These are phyloP conservation scores for Elachura formosa DNA, from an alignment of 2,113 vertebrate species.

Conservation along the genomic window DNA sequence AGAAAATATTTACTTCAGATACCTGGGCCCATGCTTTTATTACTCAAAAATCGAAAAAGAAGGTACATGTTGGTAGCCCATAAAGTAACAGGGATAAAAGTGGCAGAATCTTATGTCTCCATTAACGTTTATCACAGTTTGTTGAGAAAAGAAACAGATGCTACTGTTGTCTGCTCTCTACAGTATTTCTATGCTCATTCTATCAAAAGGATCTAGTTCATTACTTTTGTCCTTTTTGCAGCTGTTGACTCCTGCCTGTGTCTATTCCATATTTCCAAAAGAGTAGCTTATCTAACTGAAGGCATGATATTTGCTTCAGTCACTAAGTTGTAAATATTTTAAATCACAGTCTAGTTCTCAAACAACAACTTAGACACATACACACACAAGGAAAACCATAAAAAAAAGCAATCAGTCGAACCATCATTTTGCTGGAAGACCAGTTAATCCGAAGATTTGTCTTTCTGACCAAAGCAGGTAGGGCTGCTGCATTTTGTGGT, in stretches of 20 bases:
- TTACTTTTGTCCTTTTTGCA: neutral
- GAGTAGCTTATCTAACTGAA: neutral
- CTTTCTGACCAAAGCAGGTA: neutral
- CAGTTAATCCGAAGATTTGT: neutral
- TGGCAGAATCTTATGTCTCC: neutral
- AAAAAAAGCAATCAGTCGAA: neutral
- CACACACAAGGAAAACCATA: neutral
- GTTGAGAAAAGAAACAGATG: neutral
- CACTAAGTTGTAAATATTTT: neutral
- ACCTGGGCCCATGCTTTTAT: neutral
- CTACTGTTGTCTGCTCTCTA: neutral
- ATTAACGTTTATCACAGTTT: neutral
- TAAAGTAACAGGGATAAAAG: neutral
- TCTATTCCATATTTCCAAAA: neutral
- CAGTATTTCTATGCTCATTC: neutral
- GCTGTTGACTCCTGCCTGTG: fast-evolving
- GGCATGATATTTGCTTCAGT: neutral
- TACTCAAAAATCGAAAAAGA: neutral
- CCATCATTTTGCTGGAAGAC: neutral
- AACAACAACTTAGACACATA: neutral
- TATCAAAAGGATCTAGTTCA: neutral
- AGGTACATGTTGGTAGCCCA: neutral
- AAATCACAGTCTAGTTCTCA: neutral
- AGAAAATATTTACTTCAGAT: neutral
- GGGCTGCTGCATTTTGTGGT: neutral